Conservation (phyloP, 2,797 vertebrate species). For the Chiroxiphia lanceolata region DNA sequence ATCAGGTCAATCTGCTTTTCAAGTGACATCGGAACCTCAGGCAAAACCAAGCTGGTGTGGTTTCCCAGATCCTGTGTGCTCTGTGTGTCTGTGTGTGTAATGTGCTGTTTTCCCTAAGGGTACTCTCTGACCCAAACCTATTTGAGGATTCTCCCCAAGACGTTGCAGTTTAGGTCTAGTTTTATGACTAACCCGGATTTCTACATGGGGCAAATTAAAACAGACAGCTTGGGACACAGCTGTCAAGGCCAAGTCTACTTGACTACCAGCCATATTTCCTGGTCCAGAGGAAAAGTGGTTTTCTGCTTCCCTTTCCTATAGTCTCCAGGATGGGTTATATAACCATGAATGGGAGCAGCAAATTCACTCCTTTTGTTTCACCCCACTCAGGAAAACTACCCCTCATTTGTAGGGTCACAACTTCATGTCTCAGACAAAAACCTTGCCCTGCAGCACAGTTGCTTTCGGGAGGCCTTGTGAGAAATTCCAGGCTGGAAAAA, state of each 20-base stretch:
- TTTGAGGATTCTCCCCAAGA: background rate
- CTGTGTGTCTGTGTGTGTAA: background rate
- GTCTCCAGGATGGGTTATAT: background rate
- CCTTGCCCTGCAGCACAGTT: fast-evolving
- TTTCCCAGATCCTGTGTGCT: background rate
- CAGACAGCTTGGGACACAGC: background rate
- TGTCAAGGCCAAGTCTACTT: background rate
- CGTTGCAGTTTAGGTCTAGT: background rate
- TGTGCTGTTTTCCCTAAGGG: fast-evolving
- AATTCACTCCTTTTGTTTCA: background rate
- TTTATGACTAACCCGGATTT: background rate
- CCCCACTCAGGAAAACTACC: background rate
- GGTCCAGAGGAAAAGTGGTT: background rate
- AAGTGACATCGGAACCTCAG: background rate
- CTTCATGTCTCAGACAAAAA: background rate
- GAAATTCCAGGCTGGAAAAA: background rate
- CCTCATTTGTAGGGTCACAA: background rate
- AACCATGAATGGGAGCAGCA: background rate
- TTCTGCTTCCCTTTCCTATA: background rate
- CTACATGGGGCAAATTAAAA: background rate
- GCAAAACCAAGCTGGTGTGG: background rate
- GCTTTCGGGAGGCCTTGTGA: background rate
- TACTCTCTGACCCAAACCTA: background rate
- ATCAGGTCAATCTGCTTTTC: background rate
- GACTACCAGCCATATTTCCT: background rate